These are phyloP conservation scores for Bembecia ichneumoniformis DNA, from an alignment of 2,888 invertebrate species.

Conservation along the genomic window DNA sequence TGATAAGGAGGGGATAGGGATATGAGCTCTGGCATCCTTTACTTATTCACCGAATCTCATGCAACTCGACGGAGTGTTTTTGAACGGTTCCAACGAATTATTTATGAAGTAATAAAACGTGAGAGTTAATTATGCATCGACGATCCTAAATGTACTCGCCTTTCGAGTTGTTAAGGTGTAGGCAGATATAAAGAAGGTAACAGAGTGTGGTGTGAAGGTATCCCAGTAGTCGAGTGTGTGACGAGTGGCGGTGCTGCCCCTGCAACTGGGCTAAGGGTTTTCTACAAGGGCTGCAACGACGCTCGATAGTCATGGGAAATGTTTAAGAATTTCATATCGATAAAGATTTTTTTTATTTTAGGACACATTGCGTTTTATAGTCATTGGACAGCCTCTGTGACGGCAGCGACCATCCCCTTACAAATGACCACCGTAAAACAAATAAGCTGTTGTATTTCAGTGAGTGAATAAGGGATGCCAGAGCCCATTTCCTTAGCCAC, in stretches of 20 bases:
- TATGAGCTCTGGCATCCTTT: no score
- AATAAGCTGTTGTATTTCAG: no score
- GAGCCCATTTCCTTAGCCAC: no score
- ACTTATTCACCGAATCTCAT: no score
- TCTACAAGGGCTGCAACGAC: slow-evolving; percentile 22
- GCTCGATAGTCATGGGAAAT: slow-evolving; percentile 20
- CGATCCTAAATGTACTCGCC: background rate
- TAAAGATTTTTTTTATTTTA: background rate
- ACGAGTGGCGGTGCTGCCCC: slow-evolving; percentile 1
- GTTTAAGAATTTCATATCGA: background rate
- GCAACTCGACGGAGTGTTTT: no score
- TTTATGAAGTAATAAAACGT: background rate
- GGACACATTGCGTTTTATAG: no score
- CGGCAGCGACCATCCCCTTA: no score
- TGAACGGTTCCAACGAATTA: no score
- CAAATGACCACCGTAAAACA: no score
- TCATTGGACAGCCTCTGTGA: no score
- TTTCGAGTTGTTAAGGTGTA: background rate
- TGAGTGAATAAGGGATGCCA: no score
- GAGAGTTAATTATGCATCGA: background rate
- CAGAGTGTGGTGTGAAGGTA: background rate
- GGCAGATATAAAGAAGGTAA: background rate
- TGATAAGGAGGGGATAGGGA: no score
- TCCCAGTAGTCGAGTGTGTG: background rate
- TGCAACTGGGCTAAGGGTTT: slow-evolving; percentile 57